Percentiles rank a stretch among this genome's conserved stretches.
Evolutionary conservation across 2,888 invertebrate genomes (phyloP).

Genomic region (Hoplodrina blanda): DNA sequence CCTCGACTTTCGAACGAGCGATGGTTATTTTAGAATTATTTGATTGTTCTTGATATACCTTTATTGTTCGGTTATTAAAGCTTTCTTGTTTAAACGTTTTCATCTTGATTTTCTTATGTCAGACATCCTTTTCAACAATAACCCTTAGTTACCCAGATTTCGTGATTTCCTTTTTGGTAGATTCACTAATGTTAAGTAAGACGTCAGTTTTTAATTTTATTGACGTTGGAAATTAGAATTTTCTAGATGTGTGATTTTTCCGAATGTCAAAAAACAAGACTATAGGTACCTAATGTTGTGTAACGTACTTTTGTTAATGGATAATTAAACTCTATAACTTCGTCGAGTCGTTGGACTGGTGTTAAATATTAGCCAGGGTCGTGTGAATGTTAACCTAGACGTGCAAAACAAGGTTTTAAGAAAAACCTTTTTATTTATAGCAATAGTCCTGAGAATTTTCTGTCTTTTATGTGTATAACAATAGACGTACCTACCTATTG

Average conservation of each 20-base stretch:
- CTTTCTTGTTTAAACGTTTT: not conserved
- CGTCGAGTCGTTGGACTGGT: not conserved
- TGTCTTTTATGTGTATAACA: constrained; percentile 41
- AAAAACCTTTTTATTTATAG: constrained; percentile 34
- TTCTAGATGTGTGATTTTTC: not conserved
- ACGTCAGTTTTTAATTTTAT: not conserved
- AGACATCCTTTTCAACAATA: not conserved
- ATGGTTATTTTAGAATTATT: constrained; percentile 20
- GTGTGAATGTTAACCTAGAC: constrained; percentile 30
- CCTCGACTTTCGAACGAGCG: constrained; percentile 33
- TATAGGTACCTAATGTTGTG: not conserved
- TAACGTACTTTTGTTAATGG: not conserved
- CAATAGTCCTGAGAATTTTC: constrained; percentile 54
- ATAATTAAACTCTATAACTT: constrained; percentile 5
- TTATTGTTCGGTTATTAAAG: constrained; percentile 2
- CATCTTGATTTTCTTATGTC: not conserved
- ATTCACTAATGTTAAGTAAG: not conserved
- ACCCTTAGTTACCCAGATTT: constrained; percentile 1
- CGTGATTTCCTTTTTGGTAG: too few relatives aligned
- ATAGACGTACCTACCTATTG: constrained; percentile 36
- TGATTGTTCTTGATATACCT: constrained; percentile 16
- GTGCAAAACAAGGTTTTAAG: constrained; percentile 19
- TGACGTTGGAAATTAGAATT: not conserved
- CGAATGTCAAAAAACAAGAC: not conserved
- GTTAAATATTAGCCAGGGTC: constrained; percentile 6